Percentiles rank a stretch among this genome's conserved stretches.
Conservation (phyloP, 2,797 vertebrate genomes). For the Gouania willdenowi region DNA sequence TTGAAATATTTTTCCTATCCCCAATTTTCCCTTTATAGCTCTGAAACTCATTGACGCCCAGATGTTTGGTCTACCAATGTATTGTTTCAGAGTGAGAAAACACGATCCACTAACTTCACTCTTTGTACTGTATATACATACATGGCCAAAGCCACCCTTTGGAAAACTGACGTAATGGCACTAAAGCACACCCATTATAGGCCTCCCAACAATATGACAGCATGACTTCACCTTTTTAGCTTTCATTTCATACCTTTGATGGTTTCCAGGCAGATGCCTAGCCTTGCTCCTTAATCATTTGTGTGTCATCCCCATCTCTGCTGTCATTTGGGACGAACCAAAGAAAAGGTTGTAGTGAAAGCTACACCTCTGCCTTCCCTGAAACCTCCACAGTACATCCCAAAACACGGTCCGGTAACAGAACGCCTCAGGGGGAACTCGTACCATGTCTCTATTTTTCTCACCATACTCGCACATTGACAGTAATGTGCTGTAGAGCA, state of each 20-base stretch:
- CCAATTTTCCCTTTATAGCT: no score
- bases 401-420: conserved; percentile 70
- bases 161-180: no score
- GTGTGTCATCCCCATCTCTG: conserved; percentile 33
- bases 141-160: no score
- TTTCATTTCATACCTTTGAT: conserved; percentile 56
- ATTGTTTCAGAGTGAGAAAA: no score
- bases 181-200: no score
- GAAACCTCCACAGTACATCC: conserved; percentile 55
- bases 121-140: no score
- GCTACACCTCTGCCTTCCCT: conserved; percentile 61
- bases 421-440: conserved; percentile 45
- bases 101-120: no score
- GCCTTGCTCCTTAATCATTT: conserved; percentile 51
- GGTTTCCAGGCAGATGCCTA: conserved; percentile 59
- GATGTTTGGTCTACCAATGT: no score
- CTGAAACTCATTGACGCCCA: no score
- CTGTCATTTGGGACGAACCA: conserved; percentile 44
- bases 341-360: conserved; percentile 68
- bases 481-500: neutral
- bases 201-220: no score
- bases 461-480: neutral
- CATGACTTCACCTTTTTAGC: conserved; percentile 58
- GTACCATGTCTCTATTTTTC: conserved; percentile 13
- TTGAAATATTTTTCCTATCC: no score